phyloP scores from a whole-genome alignment of 2,888 invertebrate genomes.

The Plebejus melissa region DNA sequence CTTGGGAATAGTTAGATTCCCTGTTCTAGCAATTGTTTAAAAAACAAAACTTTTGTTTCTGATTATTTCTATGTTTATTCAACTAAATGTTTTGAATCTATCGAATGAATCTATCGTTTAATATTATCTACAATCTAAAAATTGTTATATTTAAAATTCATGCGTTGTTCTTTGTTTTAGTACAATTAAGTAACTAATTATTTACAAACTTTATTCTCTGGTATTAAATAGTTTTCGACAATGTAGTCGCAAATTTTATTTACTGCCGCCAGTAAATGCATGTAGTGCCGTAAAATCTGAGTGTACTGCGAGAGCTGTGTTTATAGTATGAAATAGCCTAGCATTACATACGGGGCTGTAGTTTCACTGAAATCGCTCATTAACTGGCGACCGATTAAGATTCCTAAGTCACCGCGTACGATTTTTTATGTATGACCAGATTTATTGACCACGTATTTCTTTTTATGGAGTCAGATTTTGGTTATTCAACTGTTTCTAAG shows the following conservation, averaged over 20 bases:
- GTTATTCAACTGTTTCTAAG: too few species aligned
- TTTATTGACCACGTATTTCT: too few species aligned
- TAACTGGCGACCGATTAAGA: too few species aligned
- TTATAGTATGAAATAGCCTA: conserved; percentile 37
- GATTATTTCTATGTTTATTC: background rate
- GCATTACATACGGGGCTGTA: conserved; percentile 34
- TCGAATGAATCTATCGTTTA: too few species aligned
- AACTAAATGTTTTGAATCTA: too few species aligned
- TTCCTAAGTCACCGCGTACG: too few species aligned
- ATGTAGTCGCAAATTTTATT: conserved; percentile 41
- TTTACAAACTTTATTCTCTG: background rate
- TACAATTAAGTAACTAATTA: background rate
- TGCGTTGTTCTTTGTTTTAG: background rate
- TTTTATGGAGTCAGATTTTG: too few species aligned
- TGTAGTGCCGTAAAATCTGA: conserved; percentile 45
- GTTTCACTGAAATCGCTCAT: conserved; percentile 7
- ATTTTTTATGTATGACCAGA: too few species aligned
- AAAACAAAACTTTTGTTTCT: background rate
- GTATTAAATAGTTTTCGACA: conserved; percentile 32
- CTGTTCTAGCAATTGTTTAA: background rate
- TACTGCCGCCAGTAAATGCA: conserved; percentile 46
- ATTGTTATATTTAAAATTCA: background rate
- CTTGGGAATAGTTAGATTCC: background rate
- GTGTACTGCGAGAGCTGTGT: conserved; percentile 34
- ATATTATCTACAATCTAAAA: background rate